Conservation (phyloP, 1,140 invertebrate genomes). For the Drosophila lowei region DNA sequence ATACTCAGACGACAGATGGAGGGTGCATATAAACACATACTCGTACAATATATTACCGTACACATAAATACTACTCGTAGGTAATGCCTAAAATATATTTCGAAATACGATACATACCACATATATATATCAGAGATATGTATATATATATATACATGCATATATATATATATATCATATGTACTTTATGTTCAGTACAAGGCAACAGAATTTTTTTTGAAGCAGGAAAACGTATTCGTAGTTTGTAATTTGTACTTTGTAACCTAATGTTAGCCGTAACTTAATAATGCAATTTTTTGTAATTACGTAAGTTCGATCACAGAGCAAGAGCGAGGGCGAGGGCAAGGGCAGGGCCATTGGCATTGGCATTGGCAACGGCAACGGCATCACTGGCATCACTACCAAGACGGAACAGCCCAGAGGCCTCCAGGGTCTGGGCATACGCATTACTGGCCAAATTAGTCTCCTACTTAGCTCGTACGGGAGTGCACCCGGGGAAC, state of each 20-base stretch:
- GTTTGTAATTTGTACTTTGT: constrained; percentile 45
- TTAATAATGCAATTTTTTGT: constrained; percentile 59
- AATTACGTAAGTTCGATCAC: constrained; percentile 60
- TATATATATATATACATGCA: not conserved
- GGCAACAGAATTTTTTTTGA: constrained; percentile 50
- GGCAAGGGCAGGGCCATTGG: not conserved
- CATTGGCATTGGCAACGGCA: constrained; percentile 3
- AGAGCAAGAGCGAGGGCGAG: constrained; percentile 16
- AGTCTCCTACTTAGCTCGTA: constrained; percentile 65
- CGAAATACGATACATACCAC: constrained; percentile 26
- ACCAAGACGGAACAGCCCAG: constrained; percentile 14
- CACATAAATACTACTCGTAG: constrained; percentile 44
- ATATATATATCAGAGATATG: constrained; percentile 42
- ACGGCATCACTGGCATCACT: not conserved
- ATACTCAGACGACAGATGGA: constrained; percentile 71
- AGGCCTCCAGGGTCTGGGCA: constrained; percentile 40
- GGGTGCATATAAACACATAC: constrained; percentile 60
- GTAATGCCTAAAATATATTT: constrained; percentile 33
- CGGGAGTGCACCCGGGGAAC: constrained; percentile 35
- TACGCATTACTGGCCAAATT: constrained; percentile 72
- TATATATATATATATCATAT: constrained; percentile 11
- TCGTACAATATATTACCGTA: constrained; percentile 28
- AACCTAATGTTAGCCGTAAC: constrained; percentile 45
- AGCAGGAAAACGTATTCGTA: constrained; percentile 59
- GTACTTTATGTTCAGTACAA: constrained; percentile 48